A percentile compares a stretch with the other conserved stretches of the same genome.
Evolutionary conservation across 2,113 vertebrate genomes (phyloP).

Genomic region (Archocentrus centrarchus): DNA sequence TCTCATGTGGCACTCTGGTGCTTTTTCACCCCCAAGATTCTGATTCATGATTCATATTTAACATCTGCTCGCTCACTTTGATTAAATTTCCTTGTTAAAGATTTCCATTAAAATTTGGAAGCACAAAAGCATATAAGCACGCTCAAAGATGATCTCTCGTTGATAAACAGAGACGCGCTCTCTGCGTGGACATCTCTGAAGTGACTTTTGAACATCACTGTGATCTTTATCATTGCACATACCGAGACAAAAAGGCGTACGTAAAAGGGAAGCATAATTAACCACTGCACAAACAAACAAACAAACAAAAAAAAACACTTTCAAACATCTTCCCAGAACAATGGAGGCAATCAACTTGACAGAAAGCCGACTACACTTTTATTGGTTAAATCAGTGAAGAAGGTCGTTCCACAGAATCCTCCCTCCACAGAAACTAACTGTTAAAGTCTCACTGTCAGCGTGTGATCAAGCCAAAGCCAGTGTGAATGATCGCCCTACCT

Average conservation of each 20-base stretch:
- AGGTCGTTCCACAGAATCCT: not conserved
- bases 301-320: not conserved
- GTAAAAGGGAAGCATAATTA: not conserved
- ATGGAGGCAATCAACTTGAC: not conserved
- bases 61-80: not conserved
- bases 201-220: slow-evolving; percentile 19
- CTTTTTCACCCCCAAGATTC: not conserved
- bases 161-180: slow-evolving; percentile 26
- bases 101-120: not conserved
- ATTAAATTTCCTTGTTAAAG: not conserved
- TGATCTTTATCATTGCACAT: slow-evolving; percentile 41
- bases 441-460: not conserved
- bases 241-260: not conserved
- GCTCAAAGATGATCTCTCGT: slow-evolving; percentile 19
- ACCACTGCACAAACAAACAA: not conserved
- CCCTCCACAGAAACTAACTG: not conserved
- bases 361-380: not conserved
- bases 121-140: not conserved
- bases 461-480: fast-evolving
- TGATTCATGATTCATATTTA: not conserved
- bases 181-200: slow-evolving; percentile 20
- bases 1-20: not conserved
- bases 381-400: not conserved
- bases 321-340: not conserved
- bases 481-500: slow-evolving; percentile 52